Evolutionary conservation across 2,113 vertebrate species (phyloP).

Genomic region (Cottus gobio): DNA sequence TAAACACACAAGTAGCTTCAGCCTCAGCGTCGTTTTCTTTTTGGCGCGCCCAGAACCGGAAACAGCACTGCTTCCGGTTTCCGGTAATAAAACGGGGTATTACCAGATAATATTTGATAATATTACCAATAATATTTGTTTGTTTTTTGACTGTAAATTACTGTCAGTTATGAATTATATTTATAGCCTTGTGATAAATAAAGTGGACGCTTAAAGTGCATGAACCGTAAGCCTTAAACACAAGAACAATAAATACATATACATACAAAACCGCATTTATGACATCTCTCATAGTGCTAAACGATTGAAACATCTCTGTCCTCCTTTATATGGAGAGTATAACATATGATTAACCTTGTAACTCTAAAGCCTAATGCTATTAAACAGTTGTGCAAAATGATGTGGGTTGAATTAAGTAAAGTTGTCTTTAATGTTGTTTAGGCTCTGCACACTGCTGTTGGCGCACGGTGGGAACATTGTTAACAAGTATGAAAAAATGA

Average conservation of each 20-base stretch:
- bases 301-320: not conserved
- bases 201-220: not conserved
- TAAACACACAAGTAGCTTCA: not conserved
- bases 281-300: not conserved
- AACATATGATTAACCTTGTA: not conserved
- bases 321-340: too few species aligned
- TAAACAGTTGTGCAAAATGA: too few species aligned
- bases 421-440: not conserved
- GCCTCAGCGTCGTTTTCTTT: not conserved
- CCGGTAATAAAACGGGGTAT: not conserved
- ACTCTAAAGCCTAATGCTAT: not conserved
- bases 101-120: too few species aligned
- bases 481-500: not conserved
- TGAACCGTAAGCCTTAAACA: not conserved
- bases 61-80: slow-evolving; percentile 5
- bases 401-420: not conserved
- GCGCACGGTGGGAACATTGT: not conserved
- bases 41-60: slow-evolving; percentile 53
- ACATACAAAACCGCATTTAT: not conserved
- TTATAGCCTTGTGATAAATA: not conserved
- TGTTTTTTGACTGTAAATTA: not conserved
- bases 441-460: not conserved
- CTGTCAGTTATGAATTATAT: not conserved
- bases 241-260: not conserved
- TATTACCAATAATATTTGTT: not conserved